phyloP scores from a whole-genome alignment of 2,113 vertebrate species.

The Balaeniceps rex region DNA sequence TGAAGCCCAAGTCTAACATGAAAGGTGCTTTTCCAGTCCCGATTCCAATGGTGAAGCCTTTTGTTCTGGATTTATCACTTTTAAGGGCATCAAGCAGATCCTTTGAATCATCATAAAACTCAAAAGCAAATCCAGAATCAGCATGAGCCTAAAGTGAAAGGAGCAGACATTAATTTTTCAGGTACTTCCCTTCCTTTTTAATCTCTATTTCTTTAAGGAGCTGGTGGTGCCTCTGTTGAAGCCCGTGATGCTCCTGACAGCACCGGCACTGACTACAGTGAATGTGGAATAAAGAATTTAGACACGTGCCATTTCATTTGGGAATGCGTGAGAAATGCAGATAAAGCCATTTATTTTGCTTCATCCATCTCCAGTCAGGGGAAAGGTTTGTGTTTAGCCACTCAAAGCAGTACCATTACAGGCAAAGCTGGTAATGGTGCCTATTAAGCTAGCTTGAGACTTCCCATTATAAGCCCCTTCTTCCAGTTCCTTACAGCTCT shows the following conservation, averaged over 20 bases:
- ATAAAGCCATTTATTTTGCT: neutral
- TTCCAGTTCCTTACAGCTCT: neutral
- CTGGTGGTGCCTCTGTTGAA: neutral
- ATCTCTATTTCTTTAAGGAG: neutral
- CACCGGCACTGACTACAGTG: neutral
- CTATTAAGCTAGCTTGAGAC: neutral
- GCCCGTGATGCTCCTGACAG: neutral
- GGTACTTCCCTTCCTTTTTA: neutral
- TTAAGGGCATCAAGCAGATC: conserved; percentile 74
- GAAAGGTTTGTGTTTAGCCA: neutral
- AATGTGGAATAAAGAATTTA: neutral
- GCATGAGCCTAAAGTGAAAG: conserved; percentile 80
- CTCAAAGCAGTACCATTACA: neutral
- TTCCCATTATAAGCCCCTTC: neutral
- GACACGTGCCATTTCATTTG: fast-evolving
- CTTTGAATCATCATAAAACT: conserved; percentile 72
- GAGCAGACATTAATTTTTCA: neutral
- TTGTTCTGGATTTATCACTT: neutral
- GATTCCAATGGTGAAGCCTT: conserved; percentile 53
- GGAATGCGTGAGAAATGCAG: neutral
- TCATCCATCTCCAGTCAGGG: neutral
- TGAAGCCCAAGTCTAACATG: neutral
- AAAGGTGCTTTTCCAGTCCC: fast-evolving
- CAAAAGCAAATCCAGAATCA: conserved; percentile 74
- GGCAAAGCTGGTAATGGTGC: neutral